phyloP scores from a whole-genome alignment of 2,888 invertebrate genomes.

The Tipula unca region DNA sequence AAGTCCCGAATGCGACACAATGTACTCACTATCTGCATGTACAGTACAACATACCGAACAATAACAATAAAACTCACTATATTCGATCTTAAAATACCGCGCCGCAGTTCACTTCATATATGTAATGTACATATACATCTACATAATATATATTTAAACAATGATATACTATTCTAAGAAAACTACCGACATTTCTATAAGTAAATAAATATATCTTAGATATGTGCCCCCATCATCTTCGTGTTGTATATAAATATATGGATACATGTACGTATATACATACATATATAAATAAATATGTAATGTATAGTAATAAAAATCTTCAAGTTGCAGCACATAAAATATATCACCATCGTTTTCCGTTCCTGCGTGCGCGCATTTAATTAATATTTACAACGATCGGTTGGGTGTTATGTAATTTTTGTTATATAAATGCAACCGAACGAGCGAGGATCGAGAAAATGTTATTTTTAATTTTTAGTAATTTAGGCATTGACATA shows the following conservation, averaged over 20 bases:
- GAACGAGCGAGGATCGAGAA: background rate
- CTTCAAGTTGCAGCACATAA: slow-evolving; percentile 8
- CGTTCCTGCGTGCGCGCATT: background rate
- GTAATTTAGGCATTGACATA: background rate
- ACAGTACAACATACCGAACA: background rate
- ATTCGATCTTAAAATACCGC: background rate
- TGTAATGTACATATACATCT: background rate
- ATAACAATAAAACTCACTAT: background rate
- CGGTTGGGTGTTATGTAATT: background rate
- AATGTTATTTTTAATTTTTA: background rate
- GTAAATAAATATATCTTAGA: background rate
- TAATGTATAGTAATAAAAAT: background rate
- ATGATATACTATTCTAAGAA: slow-evolving; percentile 3
- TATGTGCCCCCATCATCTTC: background rate
- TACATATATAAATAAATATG: background rate
- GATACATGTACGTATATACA: background rate
- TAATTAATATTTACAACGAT: background rate
- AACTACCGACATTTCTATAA: background rate
- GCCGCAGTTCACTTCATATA: background rate
- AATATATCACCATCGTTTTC: background rate
- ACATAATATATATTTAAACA: background rate
- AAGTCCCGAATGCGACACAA: background rate
- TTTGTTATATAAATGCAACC: background rate
- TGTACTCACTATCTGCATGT: background rate
- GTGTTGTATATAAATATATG: background rate